Percentiles rank a stretch among this genome's conserved stretches.
phyloP scores from a whole-genome alignment of 2,888 invertebrate genomes.

The Lithophane socia region DNA sequence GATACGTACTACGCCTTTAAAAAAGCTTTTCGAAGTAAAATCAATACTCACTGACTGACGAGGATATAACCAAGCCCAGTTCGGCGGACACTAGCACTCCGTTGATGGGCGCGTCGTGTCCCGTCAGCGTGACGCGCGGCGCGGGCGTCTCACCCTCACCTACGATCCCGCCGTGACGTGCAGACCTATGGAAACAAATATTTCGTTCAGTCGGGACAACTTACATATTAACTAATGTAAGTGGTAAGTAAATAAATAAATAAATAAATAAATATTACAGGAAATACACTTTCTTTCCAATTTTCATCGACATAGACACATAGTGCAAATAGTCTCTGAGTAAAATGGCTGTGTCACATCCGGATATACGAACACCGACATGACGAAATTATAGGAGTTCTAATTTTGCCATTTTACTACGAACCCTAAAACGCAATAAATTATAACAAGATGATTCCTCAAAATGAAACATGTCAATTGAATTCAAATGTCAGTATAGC shows the following conservation, averaged over 20 bases:
- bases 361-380: background rate
- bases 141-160: conserved; percentile 99
- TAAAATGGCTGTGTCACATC: background rate
- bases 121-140: conserved; percentile 98
- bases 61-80: conserved; percentile 98
- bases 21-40: background rate
- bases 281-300: background rate
- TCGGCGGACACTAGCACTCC: conserved; percentile 99
- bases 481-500: background rate
- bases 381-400: background rate
- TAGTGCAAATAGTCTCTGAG: background rate
- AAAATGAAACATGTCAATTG: background rate
- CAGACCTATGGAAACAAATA: conserved; percentile 84
- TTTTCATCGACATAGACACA: background rate
- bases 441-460: background rate
- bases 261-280: too few species aligned
- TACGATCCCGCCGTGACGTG: conserved; percentile 98
- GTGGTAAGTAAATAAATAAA: too few species aligned
- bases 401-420: background rate
- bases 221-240: too few species aligned
- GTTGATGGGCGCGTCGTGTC: conserved; percentile 98
- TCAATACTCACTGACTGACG: conserved; percentile 90
- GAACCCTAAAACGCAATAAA: background rate
- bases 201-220: background rate
- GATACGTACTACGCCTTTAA: background rate